Evolutionary conservation across 2,888 invertebrate genomes (phyloP), one percentile per base, ranked within the genome.

Genomic region (Andrena flavipes): DNA sequence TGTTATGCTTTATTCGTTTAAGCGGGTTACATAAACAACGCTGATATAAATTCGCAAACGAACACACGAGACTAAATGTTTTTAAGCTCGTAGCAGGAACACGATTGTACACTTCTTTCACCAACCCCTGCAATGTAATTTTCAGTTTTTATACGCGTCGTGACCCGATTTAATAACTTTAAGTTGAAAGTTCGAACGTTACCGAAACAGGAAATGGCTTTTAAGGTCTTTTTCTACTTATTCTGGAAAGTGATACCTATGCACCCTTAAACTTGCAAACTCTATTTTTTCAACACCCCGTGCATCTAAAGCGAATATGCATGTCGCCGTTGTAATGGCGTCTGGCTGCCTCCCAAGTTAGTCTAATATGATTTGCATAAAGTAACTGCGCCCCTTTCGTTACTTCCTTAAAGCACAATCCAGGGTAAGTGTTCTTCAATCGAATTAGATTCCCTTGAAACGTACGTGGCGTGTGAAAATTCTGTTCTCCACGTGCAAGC

Each of bases 261-360:
- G 26, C 10, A 10, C 20, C n/a, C 10, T 35, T 13, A n/a, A 79
- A 64, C n/a, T 60, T 33, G 48, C 23, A 4, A 13, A 29, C 35
- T 7, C 16, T 30, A 51, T 3, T 65, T 30, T 79, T 59, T 29
- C 13, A 63, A 51, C 51, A 81, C 72, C 64, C 23, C 0, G 48
- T 60, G 51, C 20, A 60, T 30, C 48, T 8, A 16, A 60, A 73
- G 29, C 23, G 68, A 59, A 68, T 33, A 68, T 20, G 56, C 56
- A 72, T 63, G 70, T 64, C 72, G 56, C 59, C 49, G 70, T 59
- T 33, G 60, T 54, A 35, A 56, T 68, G 79, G 85, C 82, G 82
- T 63, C 87, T 85, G 79, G 82, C 82, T 85, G 85, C 33, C 79
- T 72, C 67, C 85, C 87, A 76, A 60, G 33, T 82, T 72, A 54